Evolutionary conservation across 2,888 invertebrate species (phyloP).

Genomic region (Papilio demoleus): DNA sequence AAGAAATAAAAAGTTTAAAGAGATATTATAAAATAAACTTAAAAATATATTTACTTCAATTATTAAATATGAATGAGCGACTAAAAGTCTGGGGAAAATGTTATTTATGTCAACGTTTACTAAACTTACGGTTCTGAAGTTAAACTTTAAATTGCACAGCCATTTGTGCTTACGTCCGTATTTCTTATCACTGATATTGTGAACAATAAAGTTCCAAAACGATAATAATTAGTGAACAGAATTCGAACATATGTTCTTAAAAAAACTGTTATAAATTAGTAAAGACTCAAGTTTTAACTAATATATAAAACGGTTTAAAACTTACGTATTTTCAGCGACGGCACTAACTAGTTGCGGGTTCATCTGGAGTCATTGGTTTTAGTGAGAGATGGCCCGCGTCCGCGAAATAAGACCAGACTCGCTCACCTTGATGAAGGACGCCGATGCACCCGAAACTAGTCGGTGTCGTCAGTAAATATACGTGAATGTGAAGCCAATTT

Average conservation of each 20-base stretch:
- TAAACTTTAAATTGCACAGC: constrained; percentile 3
- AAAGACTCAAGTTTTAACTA: background rate
- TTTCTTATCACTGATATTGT: background rate
- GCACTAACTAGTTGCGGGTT: no score
- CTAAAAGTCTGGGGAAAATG: constrained; percentile 5
- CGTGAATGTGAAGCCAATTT: no score
- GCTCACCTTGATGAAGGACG: no score
- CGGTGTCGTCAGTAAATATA: no score
- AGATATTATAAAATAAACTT: no score
- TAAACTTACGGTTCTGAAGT: background rate
- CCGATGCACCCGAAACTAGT: no score
- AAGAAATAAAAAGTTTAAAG: no score
- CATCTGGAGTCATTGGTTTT: no score
- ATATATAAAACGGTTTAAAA: no score
- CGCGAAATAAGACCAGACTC: no score
- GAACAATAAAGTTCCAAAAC: background rate
- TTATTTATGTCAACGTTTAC: constrained; percentile 17
- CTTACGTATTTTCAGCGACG: no score
- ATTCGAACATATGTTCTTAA: background rate
- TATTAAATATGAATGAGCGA: constrained; percentile 25
- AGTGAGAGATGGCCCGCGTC: no score
- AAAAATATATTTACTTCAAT: constrained; percentile 22
- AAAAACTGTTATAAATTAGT: background rate
- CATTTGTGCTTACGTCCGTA: background rate
- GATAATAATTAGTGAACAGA: background rate